Evolutionary conservation across 2,888 invertebrate genomes (phyloP), one percentile per base, ranked within the genome.

Genomic region (Pachymerium ferrugineum): DNA sequence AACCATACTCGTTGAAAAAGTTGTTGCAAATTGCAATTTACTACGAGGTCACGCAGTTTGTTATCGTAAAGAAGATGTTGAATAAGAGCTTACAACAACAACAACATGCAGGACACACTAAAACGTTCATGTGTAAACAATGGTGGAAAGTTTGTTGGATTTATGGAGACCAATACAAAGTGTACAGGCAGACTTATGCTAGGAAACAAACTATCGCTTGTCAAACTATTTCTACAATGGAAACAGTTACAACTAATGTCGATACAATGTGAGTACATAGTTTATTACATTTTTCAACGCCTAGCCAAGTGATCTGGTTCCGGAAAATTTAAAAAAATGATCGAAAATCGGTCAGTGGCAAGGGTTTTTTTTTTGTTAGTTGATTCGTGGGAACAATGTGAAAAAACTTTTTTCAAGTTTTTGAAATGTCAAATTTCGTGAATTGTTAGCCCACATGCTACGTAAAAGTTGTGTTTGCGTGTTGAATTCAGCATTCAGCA

Each of bases 101-200:
- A 12, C 54, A 54, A 54, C 54, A 54, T 54, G 54, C 54, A 14
- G 54, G 10, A 10, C 22, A 54, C 54, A 54, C 54, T 12, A 54
- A 54, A 14, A 54, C 54, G 5, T 54, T 75, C n/a, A 75, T 75
- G 75, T 75, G 75, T 30, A 68, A 74, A 16, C 90, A 92, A 85
- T 92, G 92, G 92, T 92, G 92, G 92, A 90, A 90, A 83, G 92
- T 92, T 76, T 92, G 92, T 81, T 92, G 91, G 89, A 89, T 92
- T 87, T 89, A 92, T 81, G 92, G 92, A 71, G 91, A 91, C 83
- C 90, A 91, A 80, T 90, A 91, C 80, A 92, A 92, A 81, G 90
- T 91, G 85, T 92, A 92, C 85, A 85, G 91, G 79, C 91, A 92
- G 81, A 85, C 92, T 76, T 92, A 92, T 82, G 91, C 90, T 76